Evolutionary conservation across 2,888 invertebrate species (phyloP), one percentile per base, ranked within the genome.

Genomic region (Eubasilissa splendida): DNA sequence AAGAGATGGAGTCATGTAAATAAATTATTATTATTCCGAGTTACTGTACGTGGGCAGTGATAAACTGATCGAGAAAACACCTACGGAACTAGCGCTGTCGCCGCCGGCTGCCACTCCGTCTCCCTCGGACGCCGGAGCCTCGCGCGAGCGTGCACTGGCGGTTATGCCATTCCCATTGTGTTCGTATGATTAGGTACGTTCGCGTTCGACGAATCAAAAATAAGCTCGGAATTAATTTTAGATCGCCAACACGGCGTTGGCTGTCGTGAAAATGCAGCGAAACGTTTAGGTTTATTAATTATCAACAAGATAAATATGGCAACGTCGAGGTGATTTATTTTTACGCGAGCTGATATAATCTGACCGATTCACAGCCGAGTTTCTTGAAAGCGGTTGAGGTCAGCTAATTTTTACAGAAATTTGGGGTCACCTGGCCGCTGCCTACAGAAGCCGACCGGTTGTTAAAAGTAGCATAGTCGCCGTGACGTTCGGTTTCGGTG

Each of bases 1-100:
- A 77, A 74, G 74, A 80, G 80, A 80, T 77, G 80, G 80, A 80
- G 77, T 68, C 82, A 79, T 82, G 79, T 82, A 82, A 82, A 73
- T 76, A 79, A 71, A 82, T 77, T 68, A 80, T 81, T 82, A 78
- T 79, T 60, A 79, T 79, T 81, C 75, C 66, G 65, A 81, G 82
- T 79, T 78, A 65, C 50, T 60, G 59, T 81, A 75, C 79, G 81
- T 79, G 81, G 81, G 79, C 76, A 81, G 76, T 52, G 76, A 65
- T 79, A 65, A 70, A 68, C 60, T 54, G 79, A 77, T 73, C 59
- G 82, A 77, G 82, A 82, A 82, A 56, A 76, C 82, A 79, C 82
- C 73, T 82, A 82, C 79, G 79, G 73, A 60, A 11, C n/a, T 10
- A 58, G 53, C 60, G 59, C 68, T 75, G 12, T 68, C 63, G 59